These are phyloP conservation scores for Coboldia fuscipes DNA, from an alignment of 1,140 invertebrate genomes.

Conservation along the genomic window DNA sequence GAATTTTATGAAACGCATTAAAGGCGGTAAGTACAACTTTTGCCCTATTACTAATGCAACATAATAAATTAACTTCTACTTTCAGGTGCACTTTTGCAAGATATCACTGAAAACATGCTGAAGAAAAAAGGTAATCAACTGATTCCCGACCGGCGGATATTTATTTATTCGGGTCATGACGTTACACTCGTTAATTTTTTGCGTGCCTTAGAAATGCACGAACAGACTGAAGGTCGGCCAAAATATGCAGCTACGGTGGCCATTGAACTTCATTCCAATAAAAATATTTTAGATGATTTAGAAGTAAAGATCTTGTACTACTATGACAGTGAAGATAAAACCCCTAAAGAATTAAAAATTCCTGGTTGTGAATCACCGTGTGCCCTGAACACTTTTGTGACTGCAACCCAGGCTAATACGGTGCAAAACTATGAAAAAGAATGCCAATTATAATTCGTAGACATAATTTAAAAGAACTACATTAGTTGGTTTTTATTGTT, in stretches of 20 bases:
- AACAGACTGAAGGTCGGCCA: conserved; percentile 33
- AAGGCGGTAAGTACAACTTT: conserved; percentile 29
- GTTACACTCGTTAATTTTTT: conserved; percentile 45
- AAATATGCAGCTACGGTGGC: conserved; percentile 44
- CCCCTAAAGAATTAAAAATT: conserved; percentile 21
- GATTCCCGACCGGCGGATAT: conserved; percentile 23
- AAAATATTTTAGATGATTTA: conserved; percentile 18
- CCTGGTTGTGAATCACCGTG: conserved; percentile 25
- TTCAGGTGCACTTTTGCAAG: conserved; percentile 27
- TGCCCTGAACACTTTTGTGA: no score
- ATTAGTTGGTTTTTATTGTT: no score
- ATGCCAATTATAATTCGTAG: background rate
- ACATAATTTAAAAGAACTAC: background rate
- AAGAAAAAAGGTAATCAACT: conserved; percentile 15
- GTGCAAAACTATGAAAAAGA: background rate
- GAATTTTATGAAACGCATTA: conserved; percentile 43
- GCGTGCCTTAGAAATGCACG: conserved; percentile 38
- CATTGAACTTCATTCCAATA: conserved; percentile 35
- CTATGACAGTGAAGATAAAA: conserved; percentile 20
- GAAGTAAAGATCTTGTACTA: conserved; percentile 28
- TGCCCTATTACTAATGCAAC: conserved; percentile 3
- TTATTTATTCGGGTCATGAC: conserved; percentile 50
- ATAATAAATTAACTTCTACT: conserved; percentile 5
- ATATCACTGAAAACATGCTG: conserved; percentile 22
- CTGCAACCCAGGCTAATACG: conserved; percentile 5